These are phyloP conservation scores for Helicoverpa assulta DNA, from an alignment of 2,888 invertebrate genomes.

Conservation along the genomic window DNA sequence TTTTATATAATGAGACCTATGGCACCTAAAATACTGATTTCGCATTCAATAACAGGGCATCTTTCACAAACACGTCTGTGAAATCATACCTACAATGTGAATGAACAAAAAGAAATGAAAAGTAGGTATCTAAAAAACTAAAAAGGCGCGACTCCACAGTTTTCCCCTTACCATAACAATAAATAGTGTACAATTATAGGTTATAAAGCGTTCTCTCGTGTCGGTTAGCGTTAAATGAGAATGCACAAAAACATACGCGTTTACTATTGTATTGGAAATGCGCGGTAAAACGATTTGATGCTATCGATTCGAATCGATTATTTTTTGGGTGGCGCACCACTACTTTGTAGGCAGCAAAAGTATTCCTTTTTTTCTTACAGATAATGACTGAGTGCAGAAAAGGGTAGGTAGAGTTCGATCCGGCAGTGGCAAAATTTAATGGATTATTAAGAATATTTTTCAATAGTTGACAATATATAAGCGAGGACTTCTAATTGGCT, in stretches of 20 bases:
- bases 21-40: no score
- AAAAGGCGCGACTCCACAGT: conserved; percentile 49
- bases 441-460: no score
- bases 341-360: not conserved
- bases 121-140: not conserved
- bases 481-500: no score
- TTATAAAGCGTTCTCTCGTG: conserved; percentile 77
- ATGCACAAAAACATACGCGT: conserved; percentile 43
- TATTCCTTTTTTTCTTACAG: not conserved
- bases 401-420: no score
- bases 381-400: not conserved
- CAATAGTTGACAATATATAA: no score
- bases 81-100: no score
- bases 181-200: conserved; percentile 83
- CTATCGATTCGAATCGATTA: conserved; percentile 2
- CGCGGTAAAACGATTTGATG: conserved; percentile 20
- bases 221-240: conserved; percentile 76
- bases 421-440: no score
- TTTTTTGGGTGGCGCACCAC: not conserved
- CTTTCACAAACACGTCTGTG: no score
- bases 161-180: conserved; percentile 65
- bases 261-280: conserved; percentile 24
- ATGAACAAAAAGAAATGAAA: no score
- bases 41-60: no score
- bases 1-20: no score